These are phyloP conservation scores for Coptodon rendalli DNA, from an alignment of 2,113 vertebrate species.

Conservation along the genomic window DNA sequence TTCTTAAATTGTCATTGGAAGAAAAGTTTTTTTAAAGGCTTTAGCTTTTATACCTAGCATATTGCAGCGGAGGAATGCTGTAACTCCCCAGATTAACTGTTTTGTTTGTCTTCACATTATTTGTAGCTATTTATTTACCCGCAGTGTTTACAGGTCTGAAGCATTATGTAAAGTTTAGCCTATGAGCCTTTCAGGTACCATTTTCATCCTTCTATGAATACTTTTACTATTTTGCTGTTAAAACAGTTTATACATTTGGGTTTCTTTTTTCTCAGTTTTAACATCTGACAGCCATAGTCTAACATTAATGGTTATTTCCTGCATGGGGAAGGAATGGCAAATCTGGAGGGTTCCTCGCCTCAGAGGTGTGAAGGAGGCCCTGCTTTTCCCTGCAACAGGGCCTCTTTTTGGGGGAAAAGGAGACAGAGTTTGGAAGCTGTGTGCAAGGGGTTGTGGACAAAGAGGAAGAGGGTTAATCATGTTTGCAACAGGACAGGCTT, in stretches of 20 bases:
- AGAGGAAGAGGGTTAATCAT: slow-evolving; percentile 65
- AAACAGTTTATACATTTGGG: neutral
- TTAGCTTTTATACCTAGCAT: slow-evolving; percentile 5
- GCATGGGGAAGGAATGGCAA: neutral
- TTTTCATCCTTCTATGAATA: neutral
- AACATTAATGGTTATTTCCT: slow-evolving; percentile 25
- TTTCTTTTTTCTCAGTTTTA: neutral
- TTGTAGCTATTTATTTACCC: neutral
- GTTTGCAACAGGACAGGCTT: slow-evolving; percentile 70
- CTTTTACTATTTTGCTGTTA: neutral
- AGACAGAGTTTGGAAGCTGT: slow-evolving; percentile 9
- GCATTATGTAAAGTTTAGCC: neutral
- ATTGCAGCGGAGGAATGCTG: neutral
- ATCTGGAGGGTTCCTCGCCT: slow-evolving; percentile 15
- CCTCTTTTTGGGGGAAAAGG: neutral
- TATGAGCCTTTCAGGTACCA: neutral
- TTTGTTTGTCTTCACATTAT: neutral
- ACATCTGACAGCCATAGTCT: neutral
- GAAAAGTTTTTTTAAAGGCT: neutral
- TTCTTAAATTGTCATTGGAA: slow-evolving; percentile 43
- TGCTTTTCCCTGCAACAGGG: slow-evolving; percentile 16
- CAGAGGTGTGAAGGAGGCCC: slow-evolving; percentile 40
- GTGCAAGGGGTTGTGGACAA: slow-evolving; percentile 1
- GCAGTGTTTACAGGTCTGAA: neutral
- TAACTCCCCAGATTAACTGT: neutral